Evolutionary conservation across 2,797 vertebrate genomes (phyloP).

Genomic region (Poeciliopsis gracilis): DNA sequence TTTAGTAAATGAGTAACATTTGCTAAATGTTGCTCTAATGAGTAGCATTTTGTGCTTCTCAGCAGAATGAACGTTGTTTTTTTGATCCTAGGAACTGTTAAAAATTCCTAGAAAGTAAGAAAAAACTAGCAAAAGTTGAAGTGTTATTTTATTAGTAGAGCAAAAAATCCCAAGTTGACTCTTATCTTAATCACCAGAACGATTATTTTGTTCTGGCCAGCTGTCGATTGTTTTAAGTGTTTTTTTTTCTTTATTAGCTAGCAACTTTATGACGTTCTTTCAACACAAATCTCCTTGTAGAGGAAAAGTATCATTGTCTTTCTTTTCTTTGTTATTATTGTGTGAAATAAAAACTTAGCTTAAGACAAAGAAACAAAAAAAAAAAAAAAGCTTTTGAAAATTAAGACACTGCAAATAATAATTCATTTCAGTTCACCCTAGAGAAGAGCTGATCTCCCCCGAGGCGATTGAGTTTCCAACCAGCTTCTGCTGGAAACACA

Average conservation of each 20-base stretch:
- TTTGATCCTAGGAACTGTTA: background rate
- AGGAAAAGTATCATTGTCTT: background rate
- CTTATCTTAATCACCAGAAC: background rate
- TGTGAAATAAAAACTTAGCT: conserved; percentile 36
- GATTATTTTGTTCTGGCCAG: background rate
- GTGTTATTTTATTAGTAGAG: background rate
- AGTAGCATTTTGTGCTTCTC: background rate
- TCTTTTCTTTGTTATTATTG: conserved; percentile 34
- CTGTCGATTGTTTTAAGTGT: background rate
- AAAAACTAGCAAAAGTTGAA: background rate
- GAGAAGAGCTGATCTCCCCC: conserved; percentile 59
- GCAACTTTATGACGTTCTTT: background rate
- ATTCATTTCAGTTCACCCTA: conserved; percentile 68
- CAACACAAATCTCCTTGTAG: conserved; percentile 5
- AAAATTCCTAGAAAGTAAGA: background rate
- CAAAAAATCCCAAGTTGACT: background rate
- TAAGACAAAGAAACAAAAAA: conserved; percentile 46
- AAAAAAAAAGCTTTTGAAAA: conserved; percentile 27
- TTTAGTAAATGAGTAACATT: too few relatives aligned
- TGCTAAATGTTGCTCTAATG: too few relatives aligned
- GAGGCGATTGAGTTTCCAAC: conserved; percentile 60
- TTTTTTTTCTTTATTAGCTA: background rate
- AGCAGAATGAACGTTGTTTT: background rate
- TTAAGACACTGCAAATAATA: conserved; percentile 57
- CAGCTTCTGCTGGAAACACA: conserved; percentile 68